A percentile compares a stretch with the other conserved stretches of the same genome.
Evolutionary conservation across 2,797 vertebrate species (phyloP).

Genomic region (Chromobotia macracanthus): DNA sequence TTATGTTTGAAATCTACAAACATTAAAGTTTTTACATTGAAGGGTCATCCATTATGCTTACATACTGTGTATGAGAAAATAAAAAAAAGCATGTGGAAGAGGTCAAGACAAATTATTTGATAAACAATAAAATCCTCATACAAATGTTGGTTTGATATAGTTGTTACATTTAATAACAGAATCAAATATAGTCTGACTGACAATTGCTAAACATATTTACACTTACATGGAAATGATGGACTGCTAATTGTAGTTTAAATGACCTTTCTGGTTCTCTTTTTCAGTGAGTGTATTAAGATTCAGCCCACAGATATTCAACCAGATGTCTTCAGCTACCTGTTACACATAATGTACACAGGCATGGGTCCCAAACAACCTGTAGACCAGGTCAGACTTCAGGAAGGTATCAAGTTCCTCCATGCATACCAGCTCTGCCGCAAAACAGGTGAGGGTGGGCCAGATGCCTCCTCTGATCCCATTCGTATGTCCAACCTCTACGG

Average conservation of each 20-base stretch:
- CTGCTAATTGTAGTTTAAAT: not conserved
- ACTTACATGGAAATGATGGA: not conserved
- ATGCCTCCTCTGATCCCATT: constrained; percentile 76
- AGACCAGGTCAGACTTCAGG: constrained; percentile 89
- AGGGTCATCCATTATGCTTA: not conserved
- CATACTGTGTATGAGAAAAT: not conserved
- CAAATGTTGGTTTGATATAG: not conserved
- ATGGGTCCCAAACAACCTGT: constrained; percentile 91
- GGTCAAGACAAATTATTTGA: too few species aligned
- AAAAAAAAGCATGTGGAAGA: not conserved
- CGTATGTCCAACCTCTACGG: constrained; percentile 96
- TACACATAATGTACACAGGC: constrained; percentile 98
- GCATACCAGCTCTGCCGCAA: constrained; percentile 90
- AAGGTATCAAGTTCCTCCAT: constrained; percentile 94
- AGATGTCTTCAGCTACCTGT: constrained; percentile 96
- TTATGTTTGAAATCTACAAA: not conserved
- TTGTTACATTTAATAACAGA: not conserved
- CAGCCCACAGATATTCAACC: constrained; percentile 97
- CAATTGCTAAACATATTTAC: not conserved
- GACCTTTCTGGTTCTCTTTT: not conserved
- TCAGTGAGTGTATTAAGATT: constrained; percentile 97
- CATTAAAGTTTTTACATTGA: not conserved
- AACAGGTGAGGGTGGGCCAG: constrained; percentile 76
- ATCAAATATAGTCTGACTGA: not conserved
- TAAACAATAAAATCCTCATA: not conserved